phyloP scores from a whole-genome alignment of 2,113 vertebrate genomes.

The Ascaphus truei region DNA sequence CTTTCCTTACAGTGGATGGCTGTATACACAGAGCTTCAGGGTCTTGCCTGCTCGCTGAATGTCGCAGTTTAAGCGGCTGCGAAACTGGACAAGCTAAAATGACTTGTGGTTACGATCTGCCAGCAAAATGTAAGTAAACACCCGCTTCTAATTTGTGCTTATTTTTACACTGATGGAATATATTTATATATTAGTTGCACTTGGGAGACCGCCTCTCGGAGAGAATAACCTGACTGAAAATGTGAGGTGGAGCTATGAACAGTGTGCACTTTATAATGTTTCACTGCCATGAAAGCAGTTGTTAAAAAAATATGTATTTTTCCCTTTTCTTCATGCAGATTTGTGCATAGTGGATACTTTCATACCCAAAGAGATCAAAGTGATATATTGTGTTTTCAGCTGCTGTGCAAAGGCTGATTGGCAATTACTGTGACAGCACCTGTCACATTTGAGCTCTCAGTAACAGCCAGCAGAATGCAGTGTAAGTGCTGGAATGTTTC shows the following conservation, averaged over 20 bases:
- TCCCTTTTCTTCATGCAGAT: slow-evolving; percentile 46
- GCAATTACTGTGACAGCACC: slow-evolving; percentile 62
- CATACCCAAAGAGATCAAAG: slow-evolving; percentile 63
- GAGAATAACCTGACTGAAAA: no score
- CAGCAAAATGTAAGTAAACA: slow-evolving; percentile 87
- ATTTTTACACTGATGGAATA: no score
- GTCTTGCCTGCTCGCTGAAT: slow-evolving; percentile 86
- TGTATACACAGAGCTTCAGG: slow-evolving; percentile 96
- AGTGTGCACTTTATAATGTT: slow-evolving; percentile 52
- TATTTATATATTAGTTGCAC: background rate
- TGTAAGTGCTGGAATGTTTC: slow-evolving; percentile 49
- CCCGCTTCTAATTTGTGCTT: no score
- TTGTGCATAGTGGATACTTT: slow-evolving; percentile 55
- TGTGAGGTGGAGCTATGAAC: slow-evolving; percentile 45
- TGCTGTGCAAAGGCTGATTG: slow-evolving; percentile 52
- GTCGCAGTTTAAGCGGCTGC: slow-evolving; percentile 87
- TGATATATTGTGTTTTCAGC: slow-evolving; percentile 63
- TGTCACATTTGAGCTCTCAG: slow-evolving; percentile 59
- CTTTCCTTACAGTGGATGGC: slow-evolving; percentile 79
- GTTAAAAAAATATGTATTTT: slow-evolving; percentile 55
- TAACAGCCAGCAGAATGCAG: slow-evolving; percentile 48
- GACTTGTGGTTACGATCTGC: slow-evolving; percentile 92
- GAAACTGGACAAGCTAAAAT: slow-evolving; percentile 94
- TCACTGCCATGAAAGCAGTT: slow-evolving; percentile 44
- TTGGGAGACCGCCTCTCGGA: background rate